These are phyloP conservation scores for Pycnonotus jocosus DNA, from an alignment of 2,113 vertebrate genomes.

Conservation along the genomic window DNA sequence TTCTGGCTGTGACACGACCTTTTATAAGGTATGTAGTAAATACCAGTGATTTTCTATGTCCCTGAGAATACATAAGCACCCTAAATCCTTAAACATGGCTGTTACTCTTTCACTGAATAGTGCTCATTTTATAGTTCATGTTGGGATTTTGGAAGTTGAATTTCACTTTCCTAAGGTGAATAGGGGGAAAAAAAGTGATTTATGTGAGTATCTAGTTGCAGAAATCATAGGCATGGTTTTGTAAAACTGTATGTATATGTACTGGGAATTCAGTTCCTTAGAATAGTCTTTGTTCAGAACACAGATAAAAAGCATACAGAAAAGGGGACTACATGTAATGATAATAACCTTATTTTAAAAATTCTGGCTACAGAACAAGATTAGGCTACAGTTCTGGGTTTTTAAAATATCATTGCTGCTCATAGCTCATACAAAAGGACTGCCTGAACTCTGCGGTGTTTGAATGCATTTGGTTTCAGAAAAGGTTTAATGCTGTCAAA, in stretches of 20 bases:
- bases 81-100: background rate
- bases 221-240: background rate
- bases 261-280: background rate
- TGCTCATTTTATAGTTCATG: background rate
- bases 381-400: background rate
- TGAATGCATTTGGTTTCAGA: background rate
- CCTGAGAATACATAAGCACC: background rate
- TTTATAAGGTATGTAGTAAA: slow-evolving; percentile 88
- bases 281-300: background rate
- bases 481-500: background rate
- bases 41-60: background rate
- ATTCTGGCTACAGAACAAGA: background rate
- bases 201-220: background rate
- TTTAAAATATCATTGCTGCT: background rate
- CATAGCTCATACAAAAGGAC: background rate
- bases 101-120: background rate
- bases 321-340: background rate
- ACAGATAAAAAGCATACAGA: background rate
- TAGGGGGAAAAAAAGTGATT: accelerated
- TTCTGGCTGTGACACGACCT: slow-evolving; percentile 91
- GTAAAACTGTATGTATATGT: background rate
- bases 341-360: background rate
- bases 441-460: background rate
- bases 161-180: background rate
- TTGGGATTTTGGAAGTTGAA: background rate